Conservation (phyloP, 1,140 invertebrate genomes). For the Achroia grisella region DNA sequence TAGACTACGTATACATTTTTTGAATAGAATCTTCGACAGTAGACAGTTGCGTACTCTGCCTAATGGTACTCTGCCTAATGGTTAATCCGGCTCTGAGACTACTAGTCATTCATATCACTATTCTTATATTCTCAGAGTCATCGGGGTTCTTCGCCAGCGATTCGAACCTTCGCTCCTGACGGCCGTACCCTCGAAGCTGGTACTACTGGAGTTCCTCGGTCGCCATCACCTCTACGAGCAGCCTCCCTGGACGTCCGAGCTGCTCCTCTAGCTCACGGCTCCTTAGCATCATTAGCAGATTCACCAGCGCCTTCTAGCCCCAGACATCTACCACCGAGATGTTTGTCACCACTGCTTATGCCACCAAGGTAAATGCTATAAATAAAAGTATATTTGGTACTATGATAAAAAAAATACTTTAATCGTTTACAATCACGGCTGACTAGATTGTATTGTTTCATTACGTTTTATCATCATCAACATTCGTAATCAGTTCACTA, state of each 20-base stretch:
- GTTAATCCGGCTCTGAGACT: too few relatives aligned
- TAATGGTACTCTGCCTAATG: too few relatives aligned
- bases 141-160: constrained; percentile 85
- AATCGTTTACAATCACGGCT: too few relatives aligned
- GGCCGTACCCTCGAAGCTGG: constrained; percentile 79
- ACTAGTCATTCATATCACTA: background rate
- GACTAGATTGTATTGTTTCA: too few relatives aligned
- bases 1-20: background rate
- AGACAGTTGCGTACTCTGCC: too few relatives aligned
- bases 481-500: too few relatives aligned
- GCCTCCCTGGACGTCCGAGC: constrained; percentile 83
- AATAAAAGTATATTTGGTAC: too few relatives aligned
- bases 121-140: constrained; percentile 69
- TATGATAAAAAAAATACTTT: too few relatives aligned
- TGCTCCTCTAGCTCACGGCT: constrained; percentile 75
- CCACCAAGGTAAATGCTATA: constrained; percentile 69
- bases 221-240: constrained; percentile 82
- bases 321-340: constrained; percentile 72
- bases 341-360: constrained; percentile 82
- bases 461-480: too few relatives aligned
- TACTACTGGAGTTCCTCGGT: constrained; percentile 76
- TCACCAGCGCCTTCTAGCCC: constrained; percentile 70
- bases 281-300: constrained; percentile 72
- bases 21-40: too few relatives aligned
- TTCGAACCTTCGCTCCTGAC: constrained; percentile 83